Evolutionary conservation across 2,797 vertebrate species (phyloP), one percentile per base, ranked within the genome.

Genomic region (Poeciliopsis presidionis): DNA sequence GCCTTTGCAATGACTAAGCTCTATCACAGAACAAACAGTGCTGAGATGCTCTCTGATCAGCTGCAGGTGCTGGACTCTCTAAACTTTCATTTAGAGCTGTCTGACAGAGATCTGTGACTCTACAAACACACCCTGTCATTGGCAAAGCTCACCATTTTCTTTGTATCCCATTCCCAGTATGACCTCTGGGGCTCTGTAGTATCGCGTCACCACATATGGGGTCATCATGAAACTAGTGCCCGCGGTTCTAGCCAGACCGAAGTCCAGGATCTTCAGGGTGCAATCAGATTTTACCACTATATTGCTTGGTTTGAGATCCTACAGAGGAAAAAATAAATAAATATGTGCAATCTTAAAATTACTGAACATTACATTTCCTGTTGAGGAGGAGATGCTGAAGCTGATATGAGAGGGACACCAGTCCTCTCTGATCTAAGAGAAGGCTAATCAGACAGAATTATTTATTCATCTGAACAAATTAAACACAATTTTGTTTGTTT

Each of bases 171-270:
- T 99, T 74, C 98, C 98, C 90, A 99, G 95, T 90, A 99, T 99
- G 91, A 99, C 98, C 88, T 99, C 98, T 0, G 98, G 98, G 25
- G 98, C 98, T 96, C 98, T 96, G 96, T 99, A 99, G 94, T 99
- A 99, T 78, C 98, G 96, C 0, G 98, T 99, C 95, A 99, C 98
- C 92, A 99, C 98, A 1, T 99, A 99, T 0, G 98, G 98, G 41
- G 98, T 99, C 98, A 99, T 99, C 98, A 99, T 99, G 95, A 99
- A 99, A 93, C 98, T 99, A n/a, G 98, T 99, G 84, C 98, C 98
- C 4, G 98, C 98, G 0, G 98, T 99, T 92, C 98, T 96, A 81
- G 98, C 98, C 93, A 99, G 92, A 72, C 98, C 98, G 69, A 99
- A 99, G 92, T 99, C 98, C 89, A 99, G 93, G 86, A 99, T 99